phyloP scores from a whole-genome alignment of 2,888 invertebrate genomes.

The Eupeodes latifasciatus region DNA sequence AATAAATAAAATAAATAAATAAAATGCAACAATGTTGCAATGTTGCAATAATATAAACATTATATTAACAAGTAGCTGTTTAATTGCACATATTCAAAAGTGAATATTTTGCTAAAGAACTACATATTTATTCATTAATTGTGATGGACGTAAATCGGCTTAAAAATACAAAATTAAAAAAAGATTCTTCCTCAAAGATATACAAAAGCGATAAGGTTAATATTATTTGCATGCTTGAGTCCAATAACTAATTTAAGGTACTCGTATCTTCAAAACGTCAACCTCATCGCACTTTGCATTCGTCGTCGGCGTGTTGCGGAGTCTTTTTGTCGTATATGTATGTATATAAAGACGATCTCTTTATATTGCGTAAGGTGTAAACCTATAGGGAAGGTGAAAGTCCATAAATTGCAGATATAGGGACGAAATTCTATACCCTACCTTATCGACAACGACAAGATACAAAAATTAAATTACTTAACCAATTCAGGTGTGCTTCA shows the following conservation, averaged over 20 bases:
- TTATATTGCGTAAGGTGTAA: not conserved
- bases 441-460: not conserved
- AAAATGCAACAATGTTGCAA: conserved; percentile 34
- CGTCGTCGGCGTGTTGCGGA: no score
- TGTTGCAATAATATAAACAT: conserved; percentile 13
- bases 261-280: conserved; percentile 8
- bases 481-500: conserved; percentile 27
- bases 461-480: not conserved
- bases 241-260: conserved; percentile 19
- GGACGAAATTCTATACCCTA: not conserved
- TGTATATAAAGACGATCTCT: not conserved
- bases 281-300: not conserved
- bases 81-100: conserved; percentile 11
- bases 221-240: not conserved
- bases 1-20: no score
- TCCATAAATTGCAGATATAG: conserved; percentile 8
- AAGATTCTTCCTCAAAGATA: conserved; percentile 5
- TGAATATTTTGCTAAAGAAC: conserved; percentile 5
- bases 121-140: conserved; percentile 24
- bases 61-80: conserved; percentile 38
- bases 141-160: conserved; percentile 12
- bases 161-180: not conserved
- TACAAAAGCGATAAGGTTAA: not conserved
- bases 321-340: no score
- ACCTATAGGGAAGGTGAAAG: conserved; percentile 53